A percentile compares a stretch with the other conserved stretches of the same genome.
phyloP scores from a whole-genome alignment of 2,113 vertebrate genomes.

The Boulengeromyrus knoepffleri region DNA sequence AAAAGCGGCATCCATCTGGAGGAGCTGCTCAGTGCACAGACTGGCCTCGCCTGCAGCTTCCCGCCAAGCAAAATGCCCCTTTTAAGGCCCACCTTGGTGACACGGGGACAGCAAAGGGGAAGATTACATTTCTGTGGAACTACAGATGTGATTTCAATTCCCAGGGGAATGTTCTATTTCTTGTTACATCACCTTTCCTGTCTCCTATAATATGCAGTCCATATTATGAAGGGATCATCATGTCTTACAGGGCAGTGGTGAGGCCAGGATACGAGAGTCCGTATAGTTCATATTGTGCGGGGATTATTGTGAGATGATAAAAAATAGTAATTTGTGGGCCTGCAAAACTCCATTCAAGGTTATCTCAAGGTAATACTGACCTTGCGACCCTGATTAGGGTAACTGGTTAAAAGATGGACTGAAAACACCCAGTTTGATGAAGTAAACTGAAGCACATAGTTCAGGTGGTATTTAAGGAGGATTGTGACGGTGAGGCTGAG shows the following conservation, averaged over 20 bases:
- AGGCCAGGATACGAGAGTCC: background rate
- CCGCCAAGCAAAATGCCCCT: background rate
- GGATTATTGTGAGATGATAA: background rate
- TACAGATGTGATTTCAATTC: background rate
- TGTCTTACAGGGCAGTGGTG: background rate
- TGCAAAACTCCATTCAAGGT: background rate
- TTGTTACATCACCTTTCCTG: background rate
- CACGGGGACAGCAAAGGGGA: background rate
- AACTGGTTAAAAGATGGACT: background rate
- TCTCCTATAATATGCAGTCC: background rate
- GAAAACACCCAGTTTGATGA: background rate
- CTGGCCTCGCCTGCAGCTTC: background rate
- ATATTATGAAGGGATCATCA: background rate
- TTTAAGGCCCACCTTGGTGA: background rate
- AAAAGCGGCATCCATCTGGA: conserved; percentile 53
- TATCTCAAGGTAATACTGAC: background rate
- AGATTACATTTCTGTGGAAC: background rate
- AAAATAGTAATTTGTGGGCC: background rate
- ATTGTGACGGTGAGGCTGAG: background rate
- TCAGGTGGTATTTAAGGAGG: background rate
- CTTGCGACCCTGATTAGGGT: background rate
- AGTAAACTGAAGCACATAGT: background rate
- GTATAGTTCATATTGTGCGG: background rate
- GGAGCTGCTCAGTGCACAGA: conserved; percentile 26
- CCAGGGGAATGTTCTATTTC: background rate